These are phyloP conservation scores for Stegostoma tigrinum DNA, from an alignment of 2,113 vertebrate genomes.

Conservation along the genomic window DNA sequence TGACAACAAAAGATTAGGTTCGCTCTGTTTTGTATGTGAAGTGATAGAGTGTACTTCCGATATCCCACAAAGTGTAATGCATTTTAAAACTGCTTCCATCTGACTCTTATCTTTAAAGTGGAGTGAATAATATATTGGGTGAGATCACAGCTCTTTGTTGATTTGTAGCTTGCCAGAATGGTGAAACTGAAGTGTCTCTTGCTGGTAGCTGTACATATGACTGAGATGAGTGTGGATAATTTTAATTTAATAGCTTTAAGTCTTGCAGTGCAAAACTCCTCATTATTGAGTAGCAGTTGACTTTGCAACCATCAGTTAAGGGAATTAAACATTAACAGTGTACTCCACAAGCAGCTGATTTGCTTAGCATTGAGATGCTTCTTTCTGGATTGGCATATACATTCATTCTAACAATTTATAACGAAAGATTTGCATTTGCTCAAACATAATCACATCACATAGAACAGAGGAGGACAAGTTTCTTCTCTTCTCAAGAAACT, in stretches of 20 bases:
- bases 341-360: background rate
- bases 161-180: background rate
- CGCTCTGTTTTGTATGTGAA: background rate
- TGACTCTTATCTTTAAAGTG: background rate
- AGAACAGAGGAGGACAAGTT: background rate
- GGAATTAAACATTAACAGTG: background rate
- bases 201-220: background rate
- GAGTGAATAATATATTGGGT: background rate
- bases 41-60: background rate
- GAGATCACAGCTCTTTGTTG: background rate
- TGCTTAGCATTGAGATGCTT: background rate
- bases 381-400: background rate
- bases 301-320: background rate
- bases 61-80: background rate
- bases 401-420: background rate
- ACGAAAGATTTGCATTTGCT: background rate
- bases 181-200: background rate
- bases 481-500: background rate
- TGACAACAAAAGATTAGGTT: background rate
- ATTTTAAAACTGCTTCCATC: background rate
- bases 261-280: background rate
- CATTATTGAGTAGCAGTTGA: background rate
- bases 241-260: background rate
- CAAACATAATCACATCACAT: background rate
- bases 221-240: background rate